Evolutionary conservation across 2,888 invertebrate species (phyloP), one percentile per base, ranked within the genome.

Genomic region (Hemaris fuciformis): DNA sequence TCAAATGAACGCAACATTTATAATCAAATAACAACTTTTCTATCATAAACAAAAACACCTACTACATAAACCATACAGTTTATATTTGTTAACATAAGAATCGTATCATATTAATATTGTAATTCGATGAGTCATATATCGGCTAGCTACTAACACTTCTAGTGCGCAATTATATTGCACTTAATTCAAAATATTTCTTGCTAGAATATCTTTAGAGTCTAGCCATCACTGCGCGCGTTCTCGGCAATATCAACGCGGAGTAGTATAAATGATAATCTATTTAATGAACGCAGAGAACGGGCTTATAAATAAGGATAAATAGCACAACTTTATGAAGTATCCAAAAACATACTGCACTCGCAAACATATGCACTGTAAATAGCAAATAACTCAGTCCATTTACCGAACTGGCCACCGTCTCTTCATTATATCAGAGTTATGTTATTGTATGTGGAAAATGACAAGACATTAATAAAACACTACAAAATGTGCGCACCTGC

Each of bases 401-500:
- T 31, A 31, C 18, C 53, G 31, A 53, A 27, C 53, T 53, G 3
- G 31, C 46, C 13, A 25, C 63, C 67, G 69, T 66, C 61, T 66
- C 58, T 56, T 68, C 66, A 70, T 67, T 70, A 66, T 63, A 67
- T 68, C 66, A 57, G 66, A 65, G 65, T 66, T 66, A 67, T 69
- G 58, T 60, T 69, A 53, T 53, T 43, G 65, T 69, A 56, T 43
- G n/a, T 69, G 64, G 66, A 68, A 71, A 71, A 73, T 72, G 67
- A 69, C 67, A 70, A 65, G 71, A 69, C 73, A 74, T 73, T 75
- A 75, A 75, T 75, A 75, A 76, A 65, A 70, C 70, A 65, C 71
- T 73, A 73, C 68, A 70, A 70, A 71, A 69, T 69, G 66, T 72
- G 71, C 70, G 68, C 80, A 81, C 78, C 77, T 80, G 80, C 77